Conservation (phyloP, 2,888 invertebrate genomes). For the Oxyscelio sp. region DNA sequence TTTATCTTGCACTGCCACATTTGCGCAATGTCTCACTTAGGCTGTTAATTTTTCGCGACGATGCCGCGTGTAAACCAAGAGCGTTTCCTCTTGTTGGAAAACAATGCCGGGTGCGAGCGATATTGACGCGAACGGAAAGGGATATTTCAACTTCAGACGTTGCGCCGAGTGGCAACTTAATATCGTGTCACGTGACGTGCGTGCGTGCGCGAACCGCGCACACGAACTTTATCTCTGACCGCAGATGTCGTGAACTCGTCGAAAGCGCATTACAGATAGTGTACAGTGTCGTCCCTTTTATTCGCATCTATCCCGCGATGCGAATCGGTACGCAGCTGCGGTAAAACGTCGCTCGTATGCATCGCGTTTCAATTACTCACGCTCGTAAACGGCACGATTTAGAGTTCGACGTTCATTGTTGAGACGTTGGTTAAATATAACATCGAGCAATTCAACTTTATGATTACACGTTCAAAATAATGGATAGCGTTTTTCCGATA, state of each 20-base stretch:
- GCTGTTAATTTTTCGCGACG: no score
- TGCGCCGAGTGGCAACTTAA: constrained; percentile 39
- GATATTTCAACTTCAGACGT: constrained; percentile 36
- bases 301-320: background rate
- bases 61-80: no score
- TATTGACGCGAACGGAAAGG: constrained; percentile 38
- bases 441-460: background rate
- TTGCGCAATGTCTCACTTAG: no score
- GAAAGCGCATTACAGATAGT: constrained; percentile 43
- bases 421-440: background rate
- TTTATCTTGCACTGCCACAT: no score
- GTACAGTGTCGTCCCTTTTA: constrained; percentile 13
- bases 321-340: constrained; percentile 11
- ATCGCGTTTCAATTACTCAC: constrained; percentile 23
- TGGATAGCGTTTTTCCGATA: background rate
- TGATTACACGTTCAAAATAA: background rate
- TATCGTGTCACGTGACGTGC: constrained; percentile 37
- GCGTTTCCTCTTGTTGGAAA: constrained; percentile 3
- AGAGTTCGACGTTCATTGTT: background rate
- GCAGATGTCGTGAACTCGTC: constrained; percentile 64
- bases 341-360: constrained; percentile 22
- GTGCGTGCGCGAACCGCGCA: constrained; percentile 8
- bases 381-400: constrained; percentile 6
- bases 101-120: constrained; percentile 34
- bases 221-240: constrained; percentile 59